Percentiles rank a stretch among this genome's conserved stretches.
These are phyloP conservation scores for Xenopus tropicalis DNA, from an alignment of 2,113 vertebrate genomes.

Conservation along the genomic window UCB_Xtro_10.0 CM004447.2:124444001-124444500, in stretches of 20 bases:
- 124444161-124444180: no score
- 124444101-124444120: no score
- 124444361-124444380: constrained; percentile 43
- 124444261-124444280: constrained; percentile 31
- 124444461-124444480: constrained; percentile 28
- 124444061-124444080: no score
- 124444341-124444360: constrained; percentile 36
- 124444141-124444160: no score
- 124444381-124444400: constrained; percentile 32
- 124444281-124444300: constrained; percentile 35
- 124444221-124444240: no score
- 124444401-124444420: constrained; percentile 31
- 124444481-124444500: constrained; percentile 19
- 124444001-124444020: no score
- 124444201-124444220: no score
- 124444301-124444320: constrained; percentile 41
- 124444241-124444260: constrained; percentile 1
- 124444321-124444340: constrained; percentile 38
- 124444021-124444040: no score
- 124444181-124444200: no score
- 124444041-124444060: no score
- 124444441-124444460: constrained; percentile 8
- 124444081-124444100: no score
- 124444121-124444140: no score
- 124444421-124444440: constrained; percentile 16